phyloP scores from a whole-genome alignment of 2,888 invertebrate genomes.

The Tubulanus polymorphus region DNA sequence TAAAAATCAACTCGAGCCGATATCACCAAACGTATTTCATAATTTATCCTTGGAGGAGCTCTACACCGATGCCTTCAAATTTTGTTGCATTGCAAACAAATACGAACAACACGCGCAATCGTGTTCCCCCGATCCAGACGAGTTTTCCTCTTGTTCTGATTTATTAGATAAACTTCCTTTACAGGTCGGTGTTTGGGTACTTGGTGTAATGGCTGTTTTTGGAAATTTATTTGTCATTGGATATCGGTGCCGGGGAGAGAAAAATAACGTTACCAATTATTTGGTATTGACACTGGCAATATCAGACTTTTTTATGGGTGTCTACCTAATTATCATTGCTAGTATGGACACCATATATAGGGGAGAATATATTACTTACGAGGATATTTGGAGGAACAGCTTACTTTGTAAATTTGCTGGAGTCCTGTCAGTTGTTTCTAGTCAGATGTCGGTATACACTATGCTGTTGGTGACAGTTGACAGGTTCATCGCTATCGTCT shows the following conservation, averaged over 20 bases:
- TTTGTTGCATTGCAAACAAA: too few species aligned
- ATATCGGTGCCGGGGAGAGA: slow-evolving; percentile 16
- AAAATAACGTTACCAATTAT: slow-evolving; percentile 22
- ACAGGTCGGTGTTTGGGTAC: neutral
- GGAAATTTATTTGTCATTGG: neutral
- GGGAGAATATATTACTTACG: slow-evolving; percentile 32
- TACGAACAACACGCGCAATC: too few species aligned
- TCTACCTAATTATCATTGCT: slow-evolving; percentile 41
- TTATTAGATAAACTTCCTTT: neutral
- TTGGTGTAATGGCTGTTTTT: neutral
- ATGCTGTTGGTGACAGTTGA: slow-evolving; percentile 62
- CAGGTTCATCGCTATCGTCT: slow-evolving; percentile 61
- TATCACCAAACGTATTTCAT: too few species aligned
- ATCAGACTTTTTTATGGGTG: slow-evolving; percentile 41
- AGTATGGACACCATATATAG: slow-evolving; percentile 34
- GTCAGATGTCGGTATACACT: slow-evolving; percentile 43
- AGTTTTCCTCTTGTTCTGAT: neutral
- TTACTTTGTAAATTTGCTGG: slow-evolving; percentile 49
- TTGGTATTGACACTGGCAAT: slow-evolving; percentile 39
- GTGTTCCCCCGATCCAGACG: neutral
- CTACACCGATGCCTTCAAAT: too few species aligned
- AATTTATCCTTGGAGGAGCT: too few species aligned
- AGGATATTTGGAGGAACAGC: slow-evolving; percentile 41
- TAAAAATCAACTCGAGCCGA: too few species aligned
- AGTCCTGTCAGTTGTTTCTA: slow-evolving; percentile 50